Evolutionary conservation across 2,888 invertebrate species (phyloP), one percentile per base, ranked within the genome.

Genomic region (Fissipunctia ypsillon): DNA sequence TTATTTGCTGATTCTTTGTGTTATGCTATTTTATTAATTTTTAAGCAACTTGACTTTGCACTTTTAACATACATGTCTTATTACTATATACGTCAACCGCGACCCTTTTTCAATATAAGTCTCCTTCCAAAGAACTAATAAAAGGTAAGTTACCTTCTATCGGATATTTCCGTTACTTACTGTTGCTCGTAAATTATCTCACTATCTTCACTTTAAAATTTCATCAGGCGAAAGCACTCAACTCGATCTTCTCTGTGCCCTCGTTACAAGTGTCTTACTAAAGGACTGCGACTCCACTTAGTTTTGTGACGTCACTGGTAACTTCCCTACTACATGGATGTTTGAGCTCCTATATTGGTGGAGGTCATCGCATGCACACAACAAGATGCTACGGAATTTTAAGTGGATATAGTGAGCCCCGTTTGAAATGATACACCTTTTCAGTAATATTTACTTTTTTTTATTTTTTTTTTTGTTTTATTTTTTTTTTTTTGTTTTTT

Each of bases 211-310:
- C 81, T 83, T 81, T 70, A 77, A 81, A 85, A 87, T 87, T 86
- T 82, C 81, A 86, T 88, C 84, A 87, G 66, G 67, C 78, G 64
- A 82, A 73, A 83, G 80, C 87, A 83, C 82, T 86, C 73, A 48
- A 66, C 68, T 75, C 68, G 77, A 76, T 81, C 75, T 84, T 57
- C 77, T 69, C 65, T 72, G 45, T 67, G 59, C 68, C 73, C 63
- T 73, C 43, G 61, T 67, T 70, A 63, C 75, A 75, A 83, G 75
- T 66, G 73, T 52, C 31, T 76, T 56, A 31, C 59, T 59, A 59
- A 67, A 71, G 41, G n/a, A 25, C n/a, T 67, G 28, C 57, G 48
- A 48, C 50, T 69, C 38, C 31, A 68, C 54, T 71, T 57, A 54
- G 38, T 35, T 45, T 43, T 12, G 48, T 75, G 57, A 63, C 52